A percentile compares a stretch with the other conserved stretches of the same genome.
Evolutionary conservation across 2,888 invertebrate species (phyloP).

Genomic region (Ochlodes sylvanus): DNA sequence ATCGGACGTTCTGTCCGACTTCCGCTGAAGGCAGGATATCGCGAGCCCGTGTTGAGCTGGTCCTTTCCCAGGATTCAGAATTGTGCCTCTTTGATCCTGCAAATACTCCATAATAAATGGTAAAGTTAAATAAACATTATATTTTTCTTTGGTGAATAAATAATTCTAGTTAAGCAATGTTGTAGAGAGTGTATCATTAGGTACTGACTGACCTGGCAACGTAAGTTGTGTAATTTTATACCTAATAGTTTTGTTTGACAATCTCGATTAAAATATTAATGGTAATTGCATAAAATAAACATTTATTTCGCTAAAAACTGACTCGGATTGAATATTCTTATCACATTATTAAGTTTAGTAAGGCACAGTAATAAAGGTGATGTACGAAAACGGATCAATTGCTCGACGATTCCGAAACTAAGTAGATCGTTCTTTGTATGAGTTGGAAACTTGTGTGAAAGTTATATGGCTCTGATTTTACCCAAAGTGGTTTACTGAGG

Average conservation of each 20-base stretch:
- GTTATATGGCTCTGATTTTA: background rate
- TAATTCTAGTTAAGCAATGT: slow-evolving; percentile 16
- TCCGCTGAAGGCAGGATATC: slow-evolving; percentile 15
- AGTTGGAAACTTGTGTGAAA: background rate
- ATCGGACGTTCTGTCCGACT: slow-evolving; percentile 7
- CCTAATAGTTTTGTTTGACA: no score
- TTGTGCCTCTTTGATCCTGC: slow-evolving; percentile 18
- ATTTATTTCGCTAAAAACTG: background rate
- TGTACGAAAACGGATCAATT: background rate
- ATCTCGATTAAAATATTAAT: no score
- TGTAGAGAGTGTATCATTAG: background rate
- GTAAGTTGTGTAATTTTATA: background rate
- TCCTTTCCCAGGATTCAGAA: slow-evolving; percentile 7
- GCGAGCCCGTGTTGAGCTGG: slow-evolving; percentile 7
- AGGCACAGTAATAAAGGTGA: background rate
- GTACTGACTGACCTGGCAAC: no score
- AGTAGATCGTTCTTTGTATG: background rate
- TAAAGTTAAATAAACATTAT: slow-evolving; percentile 12
- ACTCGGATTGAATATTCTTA: background rate
- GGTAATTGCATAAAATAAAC: no score
- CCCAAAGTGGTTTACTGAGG: no score
- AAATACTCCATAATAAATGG: slow-evolving; percentile 14
- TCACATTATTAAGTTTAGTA: background rate
- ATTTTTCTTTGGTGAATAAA: slow-evolving; percentile 11
- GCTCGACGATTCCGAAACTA: background rate